Base-by-base conservation (phyloP, 2,888 invertebrate species). In the Dermolepida albohirtum region DNA sequence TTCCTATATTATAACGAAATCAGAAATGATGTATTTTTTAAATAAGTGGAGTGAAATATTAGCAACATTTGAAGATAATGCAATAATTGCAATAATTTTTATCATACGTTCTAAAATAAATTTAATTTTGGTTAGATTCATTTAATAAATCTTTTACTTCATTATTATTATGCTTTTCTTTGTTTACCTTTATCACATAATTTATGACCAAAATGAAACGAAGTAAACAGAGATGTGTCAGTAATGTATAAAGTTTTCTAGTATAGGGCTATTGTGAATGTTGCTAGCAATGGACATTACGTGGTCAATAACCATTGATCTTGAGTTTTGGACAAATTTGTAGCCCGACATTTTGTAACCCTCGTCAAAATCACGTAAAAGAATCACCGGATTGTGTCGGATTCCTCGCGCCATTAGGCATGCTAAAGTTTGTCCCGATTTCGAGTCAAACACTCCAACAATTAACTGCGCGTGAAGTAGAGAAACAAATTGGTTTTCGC, bases 301-400 rank as follows among this genome's bases (percentile, higher is more conserved):
- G 59, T 29, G 59, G 59, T 59, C 59, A 59, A 59, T 59, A 47
- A 29, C 29, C 59, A 44, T 29, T 29, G 59, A 59, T 44, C 59
- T 27, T 14, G 29, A 59, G 43, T 59, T 59, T 8, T 43, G 27
- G n/a, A 40, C 12, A 27, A 10, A 27, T 44, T 22, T 27, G 43
- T 22, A 22, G 7, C 8, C 17, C n/a, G 59, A 14, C 44, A 12
- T 27, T 59, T 14, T 14, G 59, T 43, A 59, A 59, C 59, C 59
- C 59, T 59, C 59, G 59, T 59, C 59, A 59, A 44, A 59, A 59
- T 40, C 59, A 14, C 27, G 44, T 44, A 44, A 29, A 59, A 44
- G 59, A 59, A 59, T 59, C 44, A 59, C 29, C 22, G 44, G 44
- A 29, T 59, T 16, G 27, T 10, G 22, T 14, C 27, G 44, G 44